Base-by-base conservation (phyloP, 2,797 vertebrate species). In the Myotis vivesi region DNA sequence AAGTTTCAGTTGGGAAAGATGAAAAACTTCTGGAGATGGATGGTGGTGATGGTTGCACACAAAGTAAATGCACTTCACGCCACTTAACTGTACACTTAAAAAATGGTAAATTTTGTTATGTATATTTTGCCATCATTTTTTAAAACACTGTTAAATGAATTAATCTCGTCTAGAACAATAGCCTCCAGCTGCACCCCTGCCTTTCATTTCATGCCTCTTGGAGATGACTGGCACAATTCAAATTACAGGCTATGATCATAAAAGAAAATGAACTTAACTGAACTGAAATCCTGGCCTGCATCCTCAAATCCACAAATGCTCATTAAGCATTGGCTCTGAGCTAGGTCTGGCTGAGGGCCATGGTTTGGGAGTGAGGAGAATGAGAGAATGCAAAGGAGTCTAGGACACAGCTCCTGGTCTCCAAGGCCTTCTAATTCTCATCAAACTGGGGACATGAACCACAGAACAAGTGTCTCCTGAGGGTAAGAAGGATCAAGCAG, bases 261-360 rank as follows among this genome's bases (percentile, higher is more conserved):
- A 80, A 72, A 85, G 59, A 64, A 81, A 57, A 28, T 19, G 79
- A 57, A 64, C 12, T 55, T n/a, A 59, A 44, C 28, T 30, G 41
- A 55, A 80, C 86, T 80, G 92, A 81, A 93, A 86, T 33, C 36
- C 44, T 71, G 72, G 87, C 49, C 92, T 12, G 8, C 2, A 25
- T 59, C 92, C 57, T 80, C 5, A 0, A 41, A 28, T 71, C 77
- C 53, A n/a, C n/a, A 30, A 46, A 3, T 28, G 53, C 53, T 87
- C 72, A 3, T 49, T 69, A 38, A 76, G 79, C 36, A n/a, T 4
- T 25, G 6, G n/a, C 64, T 72, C 83, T 9, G 92, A 80, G 79
- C 16, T 3, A 28, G 23, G 44, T 44, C 88, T 66, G 59, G 90
- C 72, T 19, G 23, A 30, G 25, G 3, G 33, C 68, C 86, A 46